Evolutionary conservation across 2,113 vertebrate genomes (phyloP), one percentile per base, ranked within the genome.

Genomic region (Cervus canadensis): DNA sequence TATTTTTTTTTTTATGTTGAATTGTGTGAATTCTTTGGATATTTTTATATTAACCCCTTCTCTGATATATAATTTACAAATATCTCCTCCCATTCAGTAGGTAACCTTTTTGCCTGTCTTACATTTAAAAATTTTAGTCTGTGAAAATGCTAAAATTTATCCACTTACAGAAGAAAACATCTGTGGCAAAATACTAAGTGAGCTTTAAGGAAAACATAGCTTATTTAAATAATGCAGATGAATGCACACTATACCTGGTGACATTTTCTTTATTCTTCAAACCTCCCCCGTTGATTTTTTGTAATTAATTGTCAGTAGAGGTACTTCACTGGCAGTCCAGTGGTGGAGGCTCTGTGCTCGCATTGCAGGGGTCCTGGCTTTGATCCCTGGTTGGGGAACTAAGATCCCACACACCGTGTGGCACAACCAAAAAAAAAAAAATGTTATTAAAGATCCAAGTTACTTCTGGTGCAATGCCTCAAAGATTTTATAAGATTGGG

Each of bases 271-370:
- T 79, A 67, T 8, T 83, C 93, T 91, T 91, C 10, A 60, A 50
- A 57, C 14, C 12, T 94, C 15, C 78, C 62, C 60, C n/a, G 59
- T 87, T 81, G 45, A 23, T 67, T 40, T 91, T 89, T 45, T 87
- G 21, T 93, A 91, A 95, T 94, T 91, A 96, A 79, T 71, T 88
- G 43, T 88, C 78, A 76, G 64, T 95, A 89, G 79, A 85, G 50
- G 23, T 23, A 7, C 23, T 76, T 43, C 23, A 43, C 40, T 43
- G 71, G 40, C 11, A 43, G 12, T 76, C 71, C 36, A 76, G 71
- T 26, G 21, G 71, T 74, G 36, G 14, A 76, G 71, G 23, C 71
- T 76, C 40, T 43, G 12, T 26, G 12, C 2, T 43, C 40, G 6
- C 23, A 26, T 43, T 36, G 23, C 12, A 7, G 71, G 12, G 40